These are phyloP conservation scores for Antheraea pernyi DNA, from an alignment of 1,140 invertebrate genomes.

Conservation along the genomic window DNA sequence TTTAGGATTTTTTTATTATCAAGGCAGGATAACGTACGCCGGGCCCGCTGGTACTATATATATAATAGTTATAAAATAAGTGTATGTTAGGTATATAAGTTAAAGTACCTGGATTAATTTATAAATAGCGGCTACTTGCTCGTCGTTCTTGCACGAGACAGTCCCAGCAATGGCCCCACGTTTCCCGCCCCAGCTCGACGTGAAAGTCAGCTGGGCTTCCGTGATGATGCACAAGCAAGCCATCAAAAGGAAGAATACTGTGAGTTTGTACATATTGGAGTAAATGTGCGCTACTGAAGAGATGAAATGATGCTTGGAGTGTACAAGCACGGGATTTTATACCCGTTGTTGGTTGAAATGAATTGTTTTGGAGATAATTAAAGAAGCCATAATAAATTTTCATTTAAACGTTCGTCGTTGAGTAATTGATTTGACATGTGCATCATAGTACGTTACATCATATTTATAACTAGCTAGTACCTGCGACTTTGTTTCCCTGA, in stretches of 20 bases:
- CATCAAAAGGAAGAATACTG: conserved; percentile 42
- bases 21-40: too few species aligned
- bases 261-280: conserved; percentile 48
- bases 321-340: conserved; percentile 1
- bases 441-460: too few species aligned
- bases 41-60: too few species aligned
- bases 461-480: too few species aligned
- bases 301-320: conserved; percentile 2
- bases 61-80: too few species aligned
- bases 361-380: conserved; percentile 1
- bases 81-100: too few species aligned
- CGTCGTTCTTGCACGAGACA: conserved; percentile 52
- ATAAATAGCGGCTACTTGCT: conserved; percentile 53
- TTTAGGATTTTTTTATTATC: too few species aligned
- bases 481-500: too few species aligned
- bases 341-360: neutral
- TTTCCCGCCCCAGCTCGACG: conserved; percentile 67
- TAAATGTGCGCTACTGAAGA: neutral
- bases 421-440: neutral
- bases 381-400: neutral
- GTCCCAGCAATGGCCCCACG: conserved; percentile 33
- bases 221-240: conserved; percentile 43
- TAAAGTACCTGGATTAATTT: conserved; percentile 59
- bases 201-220: conserved; percentile 63
- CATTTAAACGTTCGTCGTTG: neutral